phyloP scores from a whole-genome alignment of 2,113 vertebrate genomes.

The Ailuropoda melanoleuca region DNA sequence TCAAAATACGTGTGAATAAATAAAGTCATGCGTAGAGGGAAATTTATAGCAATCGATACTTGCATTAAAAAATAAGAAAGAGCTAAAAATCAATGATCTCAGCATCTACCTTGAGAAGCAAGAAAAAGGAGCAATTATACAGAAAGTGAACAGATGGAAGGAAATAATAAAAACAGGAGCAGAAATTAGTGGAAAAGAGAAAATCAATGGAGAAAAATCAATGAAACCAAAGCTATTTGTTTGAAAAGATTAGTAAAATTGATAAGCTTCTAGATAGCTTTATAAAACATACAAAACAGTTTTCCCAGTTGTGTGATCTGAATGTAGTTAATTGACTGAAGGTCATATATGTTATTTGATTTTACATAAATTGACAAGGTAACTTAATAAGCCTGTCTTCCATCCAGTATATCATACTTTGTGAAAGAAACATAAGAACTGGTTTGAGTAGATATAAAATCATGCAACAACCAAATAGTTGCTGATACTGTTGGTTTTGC shows the following conservation, averaged over 20 bases:
- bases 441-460: neutral
- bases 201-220: conserved; percentile 53
- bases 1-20: neutral
- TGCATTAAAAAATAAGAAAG: neutral
- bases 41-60: neutral
- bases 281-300: neutral
- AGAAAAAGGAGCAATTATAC: neutral
- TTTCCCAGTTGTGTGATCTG: neutral
- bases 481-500: neutral
- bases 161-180: neutral
- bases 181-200: conserved; percentile 12
- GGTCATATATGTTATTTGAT: neutral
- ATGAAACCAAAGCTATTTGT: conserved; percentile 16
- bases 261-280: neutral
- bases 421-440: neutral
- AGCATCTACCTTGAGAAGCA: neutral
- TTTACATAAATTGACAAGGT: neutral
- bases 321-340: neutral
- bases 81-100: conserved; percentile 24
- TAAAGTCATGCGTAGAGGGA: neutral
- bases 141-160: neutral
- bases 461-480: neutral
- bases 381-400: neutral
- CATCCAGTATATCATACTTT: neutral
- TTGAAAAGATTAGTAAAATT: conserved; percentile 32